These are phyloP conservation scores for Corythornis vintsioides DNA, from an alignment of 2,113 vertebrate genomes.

Conservation along the genomic window DNA sequence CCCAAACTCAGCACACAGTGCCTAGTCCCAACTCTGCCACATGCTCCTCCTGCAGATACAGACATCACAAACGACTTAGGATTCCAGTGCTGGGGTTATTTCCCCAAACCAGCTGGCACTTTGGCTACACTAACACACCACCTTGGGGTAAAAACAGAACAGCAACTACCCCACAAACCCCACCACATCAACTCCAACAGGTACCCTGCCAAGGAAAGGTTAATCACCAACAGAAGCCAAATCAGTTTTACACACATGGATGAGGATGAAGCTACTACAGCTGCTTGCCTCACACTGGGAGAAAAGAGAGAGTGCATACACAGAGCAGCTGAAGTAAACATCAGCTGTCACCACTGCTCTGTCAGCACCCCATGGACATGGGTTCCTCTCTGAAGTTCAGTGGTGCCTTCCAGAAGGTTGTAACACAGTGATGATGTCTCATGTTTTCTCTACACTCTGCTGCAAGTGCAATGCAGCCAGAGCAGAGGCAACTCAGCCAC, in stretches of 20 bases:
- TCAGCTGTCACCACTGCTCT: neutral
- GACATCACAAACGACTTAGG: neutral
- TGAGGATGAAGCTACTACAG: neutral
- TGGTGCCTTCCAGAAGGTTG: neutral
- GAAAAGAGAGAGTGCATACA: neutral
- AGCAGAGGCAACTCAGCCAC: neutral
- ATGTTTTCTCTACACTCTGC: neutral
- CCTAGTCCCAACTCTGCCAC: neutral
- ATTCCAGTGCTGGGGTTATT: no score
- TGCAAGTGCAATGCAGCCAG: neutral
- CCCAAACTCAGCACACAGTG: neutral
- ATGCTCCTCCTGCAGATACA: rapidly evolving
- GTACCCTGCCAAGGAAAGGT: neutral
- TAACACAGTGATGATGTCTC: neutral
- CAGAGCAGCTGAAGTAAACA: neutral
- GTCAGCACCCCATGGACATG: neutral
- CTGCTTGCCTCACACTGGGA: neutral
- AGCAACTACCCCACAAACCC: neutral
- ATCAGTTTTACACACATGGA: neutral
- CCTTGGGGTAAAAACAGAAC: neutral
- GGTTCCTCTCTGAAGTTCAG: neutral
- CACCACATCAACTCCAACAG: neutral
- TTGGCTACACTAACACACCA: neutral
- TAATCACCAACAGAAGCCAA: neutral
- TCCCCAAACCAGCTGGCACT: neutral